phyloP scores from a whole-genome alignment of 2,113 vertebrate genomes.

The Geococcyx californianus region DNA sequence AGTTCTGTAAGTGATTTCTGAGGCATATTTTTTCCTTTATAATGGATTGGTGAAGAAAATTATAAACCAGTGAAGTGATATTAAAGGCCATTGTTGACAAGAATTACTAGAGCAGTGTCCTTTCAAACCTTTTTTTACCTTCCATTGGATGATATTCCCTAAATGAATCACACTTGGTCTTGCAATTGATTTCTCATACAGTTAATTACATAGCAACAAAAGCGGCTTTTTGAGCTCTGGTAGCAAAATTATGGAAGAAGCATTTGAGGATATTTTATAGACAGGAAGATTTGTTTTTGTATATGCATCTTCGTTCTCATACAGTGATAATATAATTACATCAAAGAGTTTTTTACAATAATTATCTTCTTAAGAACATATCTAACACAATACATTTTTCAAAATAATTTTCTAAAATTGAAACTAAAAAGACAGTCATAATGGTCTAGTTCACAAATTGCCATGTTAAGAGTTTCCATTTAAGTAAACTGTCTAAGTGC shows the following conservation, averaged over 20 bases:
- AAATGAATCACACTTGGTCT: neutral
- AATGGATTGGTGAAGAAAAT: neutral
- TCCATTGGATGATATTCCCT: neutral
- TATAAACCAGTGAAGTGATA: neutral
- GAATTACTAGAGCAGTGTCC: neutral
- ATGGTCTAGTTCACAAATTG: conserved; percentile 47
- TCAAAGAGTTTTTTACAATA: neutral
- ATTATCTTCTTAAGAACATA: conserved; percentile 14
- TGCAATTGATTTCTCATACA: neutral
- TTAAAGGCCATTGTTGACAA: neutral
- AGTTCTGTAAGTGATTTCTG: neutral
- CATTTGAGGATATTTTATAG: neutral
- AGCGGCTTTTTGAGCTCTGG: neutral
- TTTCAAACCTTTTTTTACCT: neutral
- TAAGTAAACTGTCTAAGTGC: conserved; percentile 48
- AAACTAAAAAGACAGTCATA: neutral
- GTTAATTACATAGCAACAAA: neutral
- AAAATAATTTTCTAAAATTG: conserved; percentile 19
- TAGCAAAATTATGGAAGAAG: neutral
- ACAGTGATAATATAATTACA: neutral
- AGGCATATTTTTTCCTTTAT: neutral
- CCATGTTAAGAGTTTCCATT: conserved; percentile 33
- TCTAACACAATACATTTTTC: neutral
- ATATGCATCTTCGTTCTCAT: neutral
- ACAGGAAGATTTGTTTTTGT: neutral